Conservation (phyloP, 2,888 invertebrate genomes). For the Drosophila gaucha region DNA sequence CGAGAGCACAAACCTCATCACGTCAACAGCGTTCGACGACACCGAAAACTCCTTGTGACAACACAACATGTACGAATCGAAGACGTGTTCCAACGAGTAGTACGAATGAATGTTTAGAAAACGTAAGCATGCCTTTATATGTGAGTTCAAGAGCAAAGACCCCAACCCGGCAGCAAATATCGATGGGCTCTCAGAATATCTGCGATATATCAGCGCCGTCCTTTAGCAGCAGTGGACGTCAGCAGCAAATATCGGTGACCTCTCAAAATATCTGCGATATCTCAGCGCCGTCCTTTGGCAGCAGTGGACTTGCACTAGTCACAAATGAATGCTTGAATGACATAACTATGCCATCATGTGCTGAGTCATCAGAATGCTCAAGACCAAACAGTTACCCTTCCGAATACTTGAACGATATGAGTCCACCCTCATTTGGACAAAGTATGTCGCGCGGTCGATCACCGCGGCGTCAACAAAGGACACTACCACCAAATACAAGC, state of each 20-base stretch:
- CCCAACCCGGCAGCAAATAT: not conserved
- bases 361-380: no score
- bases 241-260: not conserved
- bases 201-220: slow-evolving; percentile 9
- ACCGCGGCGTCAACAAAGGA: not conserved
- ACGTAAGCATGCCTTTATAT: slow-evolving; percentile 15
- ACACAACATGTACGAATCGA: slow-evolving; percentile 5
- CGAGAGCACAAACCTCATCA: not conserved
- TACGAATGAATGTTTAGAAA: slow-evolving; percentile 18
- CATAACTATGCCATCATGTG: slow-evolving; percentile 12
- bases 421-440: not conserved
- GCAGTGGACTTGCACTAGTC: not conserved
- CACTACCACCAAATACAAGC: not conserved
- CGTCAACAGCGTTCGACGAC: slow-evolving; percentile 6
- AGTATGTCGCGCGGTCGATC: not conserved
- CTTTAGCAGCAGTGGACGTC: not conserved
- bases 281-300: not conserved
- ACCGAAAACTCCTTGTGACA: not conserved
- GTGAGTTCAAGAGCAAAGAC: not conserved
- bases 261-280: not conserved
- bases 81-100: not conserved
- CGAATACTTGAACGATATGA: not conserved
- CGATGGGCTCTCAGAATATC: slow-evolving; percentile 14
- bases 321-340: slow-evolving; percentile 10
- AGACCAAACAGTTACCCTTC: not conserved